Evolutionary conservation across 2,113 vertebrate species (phyloP).

Genomic region (Podarcis cretensis): DNA sequence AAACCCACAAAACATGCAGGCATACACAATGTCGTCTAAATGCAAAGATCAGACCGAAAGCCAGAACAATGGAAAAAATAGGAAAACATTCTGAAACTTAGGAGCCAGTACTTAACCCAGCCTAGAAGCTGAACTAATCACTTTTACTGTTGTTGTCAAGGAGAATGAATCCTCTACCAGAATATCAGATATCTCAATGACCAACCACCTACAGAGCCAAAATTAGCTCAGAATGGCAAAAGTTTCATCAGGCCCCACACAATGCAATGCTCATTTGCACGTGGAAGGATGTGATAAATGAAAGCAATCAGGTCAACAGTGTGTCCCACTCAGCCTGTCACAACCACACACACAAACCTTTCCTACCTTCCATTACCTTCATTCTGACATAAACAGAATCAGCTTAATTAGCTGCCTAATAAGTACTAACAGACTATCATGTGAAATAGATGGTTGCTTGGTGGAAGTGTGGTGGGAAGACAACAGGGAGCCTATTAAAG

Average conservation of each 20-base stretch:
- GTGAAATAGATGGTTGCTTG: conserved; percentile 71
- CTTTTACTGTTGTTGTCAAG: conserved; percentile 57
- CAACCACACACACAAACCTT: conserved; percentile 48
- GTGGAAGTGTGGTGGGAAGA: conserved; percentile 57
- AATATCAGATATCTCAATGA: conserved; percentile 40
- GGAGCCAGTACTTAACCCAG: conserved; percentile 49
- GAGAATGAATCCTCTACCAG: conserved; percentile 55
- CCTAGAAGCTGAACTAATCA: conserved; percentile 71
- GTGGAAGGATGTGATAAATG: conserved; percentile 56
- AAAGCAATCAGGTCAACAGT: conserved; percentile 55
- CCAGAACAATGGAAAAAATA: conserved; percentile 68
- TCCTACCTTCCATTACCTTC: conserved; percentile 64
- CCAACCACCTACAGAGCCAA: conserved; percentile 46
- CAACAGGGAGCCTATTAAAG: conserved; percentile 67
- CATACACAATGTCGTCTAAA: conserved; percentile 69
- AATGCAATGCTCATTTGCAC: conserved; percentile 66
- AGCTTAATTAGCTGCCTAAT: conserved; percentile 81
- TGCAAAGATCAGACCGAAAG: conserved; percentile 70
- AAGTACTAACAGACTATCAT: conserved; percentile 83
- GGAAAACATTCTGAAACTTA: conserved; percentile 54
- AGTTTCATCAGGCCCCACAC: conserved; percentile 36
- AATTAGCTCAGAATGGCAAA: conserved; percentile 63
- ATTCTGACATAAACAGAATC: conserved; percentile 75
- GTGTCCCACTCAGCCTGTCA: conserved; percentile 81
- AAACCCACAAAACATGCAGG: conserved; percentile 61